phyloP scores from a whole-genome alignment of 2,797 vertebrate species.

The Salmo trutta region DNA sequence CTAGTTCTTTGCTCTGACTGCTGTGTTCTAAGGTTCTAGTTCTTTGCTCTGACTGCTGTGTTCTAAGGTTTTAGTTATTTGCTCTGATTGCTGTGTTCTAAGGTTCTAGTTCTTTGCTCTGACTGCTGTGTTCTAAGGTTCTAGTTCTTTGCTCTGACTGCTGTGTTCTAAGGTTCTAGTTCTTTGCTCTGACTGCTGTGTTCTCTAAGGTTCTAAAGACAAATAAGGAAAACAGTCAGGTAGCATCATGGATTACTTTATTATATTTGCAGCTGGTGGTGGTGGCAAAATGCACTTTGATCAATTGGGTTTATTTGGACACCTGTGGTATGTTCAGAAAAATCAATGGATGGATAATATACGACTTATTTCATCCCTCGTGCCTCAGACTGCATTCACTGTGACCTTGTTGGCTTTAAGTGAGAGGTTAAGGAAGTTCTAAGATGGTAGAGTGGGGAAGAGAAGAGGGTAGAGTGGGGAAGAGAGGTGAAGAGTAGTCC shows the following conservation, averaged over 20 bases:
- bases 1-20: too few relatives aligned
- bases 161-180: too few relatives aligned
- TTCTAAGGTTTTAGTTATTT: too few relatives aligned
- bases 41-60: too few relatives aligned
- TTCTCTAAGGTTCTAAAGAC: not conserved
- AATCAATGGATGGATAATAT: not conserved
- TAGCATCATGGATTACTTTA: slow-evolving; percentile 28
- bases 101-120: too few relatives aligned
- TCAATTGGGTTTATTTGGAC: not conserved
- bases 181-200: not conserved
- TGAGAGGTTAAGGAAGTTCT: not conserved
- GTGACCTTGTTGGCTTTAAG: too few relatives aligned
- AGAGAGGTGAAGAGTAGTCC: not conserved
- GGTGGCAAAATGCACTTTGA: not conserved
- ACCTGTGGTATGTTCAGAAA: not conserved
- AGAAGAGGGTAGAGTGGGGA: too few relatives aligned
- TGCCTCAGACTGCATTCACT: too few relatives aligned
- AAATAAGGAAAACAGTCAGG: not conserved
- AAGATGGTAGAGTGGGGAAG: not conserved
- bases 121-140: too few relatives aligned
- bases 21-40: too few relatives aligned
- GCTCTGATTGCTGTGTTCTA: too few relatives aligned
- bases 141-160: too few relatives aligned
- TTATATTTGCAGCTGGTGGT: not conserved
- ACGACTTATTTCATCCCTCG: not conserved